These are phyloP conservation scores for Ophiodon elongatus DNA, from an alignment of 2,113 vertebrate genomes.

Conservation along the genomic window DNA sequence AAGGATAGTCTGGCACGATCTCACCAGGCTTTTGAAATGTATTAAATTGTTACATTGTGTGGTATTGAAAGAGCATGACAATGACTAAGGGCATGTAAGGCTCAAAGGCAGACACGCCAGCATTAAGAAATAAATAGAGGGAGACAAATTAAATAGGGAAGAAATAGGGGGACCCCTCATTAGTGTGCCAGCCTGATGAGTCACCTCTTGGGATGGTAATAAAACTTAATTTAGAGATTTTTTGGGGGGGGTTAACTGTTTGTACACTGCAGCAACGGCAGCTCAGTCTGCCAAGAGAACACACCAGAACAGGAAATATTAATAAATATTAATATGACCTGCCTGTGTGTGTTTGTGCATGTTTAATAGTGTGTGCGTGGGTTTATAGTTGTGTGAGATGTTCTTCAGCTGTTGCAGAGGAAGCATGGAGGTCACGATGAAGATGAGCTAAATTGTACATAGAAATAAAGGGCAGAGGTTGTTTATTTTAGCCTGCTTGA, in stretches of 20 bases:
- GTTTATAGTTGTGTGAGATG: slow-evolving; percentile 46
- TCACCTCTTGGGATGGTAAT: slow-evolving; percentile 63
- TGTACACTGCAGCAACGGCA: slow-evolving; percentile 49
- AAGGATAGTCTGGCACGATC: background rate
- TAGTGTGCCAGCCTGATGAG: slow-evolving; percentile 69
- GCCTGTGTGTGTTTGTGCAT: slow-evolving; percentile 33
- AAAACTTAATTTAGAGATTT: slow-evolving; percentile 67
- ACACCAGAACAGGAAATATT: slow-evolving; percentile 70
- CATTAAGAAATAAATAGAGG: slow-evolving; percentile 36
- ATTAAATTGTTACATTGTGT: background rate
- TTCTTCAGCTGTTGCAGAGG: slow-evolving; percentile 67
- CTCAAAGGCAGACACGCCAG: background rate
- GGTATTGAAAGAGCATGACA: slow-evolving; percentile 12
- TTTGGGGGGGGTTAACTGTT: no score
- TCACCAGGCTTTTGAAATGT: slow-evolving; percentile 9
- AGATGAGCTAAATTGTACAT: slow-evolving; percentile 14
- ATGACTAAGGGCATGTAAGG: slow-evolving; percentile 14
- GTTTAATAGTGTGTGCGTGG: slow-evolving; percentile 26
- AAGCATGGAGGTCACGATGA: slow-evolving; percentile 13
- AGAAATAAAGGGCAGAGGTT: slow-evolving; percentile 7
- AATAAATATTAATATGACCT: slow-evolving; percentile 52
- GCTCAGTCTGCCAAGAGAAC: slow-evolving; percentile 66
- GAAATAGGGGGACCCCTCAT: slow-evolving; percentile 71
- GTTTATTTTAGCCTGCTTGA: slow-evolving; percentile 26
- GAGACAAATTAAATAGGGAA: slow-evolving; percentile 12